Evolutionary conservation across 2,888 invertebrate genomes (phyloP), one percentile per base, ranked within the genome.

Genomic region (Apantesis nais): DNA sequence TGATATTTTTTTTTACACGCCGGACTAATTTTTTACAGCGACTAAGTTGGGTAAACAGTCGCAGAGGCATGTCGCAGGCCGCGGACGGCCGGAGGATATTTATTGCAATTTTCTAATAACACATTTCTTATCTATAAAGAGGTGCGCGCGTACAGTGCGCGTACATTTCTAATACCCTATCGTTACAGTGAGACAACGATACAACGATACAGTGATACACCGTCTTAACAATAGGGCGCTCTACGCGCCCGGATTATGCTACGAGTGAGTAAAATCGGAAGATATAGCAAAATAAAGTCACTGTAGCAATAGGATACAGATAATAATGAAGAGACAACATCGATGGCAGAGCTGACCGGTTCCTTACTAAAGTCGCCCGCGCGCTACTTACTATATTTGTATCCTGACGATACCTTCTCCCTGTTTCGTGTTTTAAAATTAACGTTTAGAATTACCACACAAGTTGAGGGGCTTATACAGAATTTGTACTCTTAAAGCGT

Each of bases 401-500:
- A 86, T 80, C 78, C 77, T 82, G 88, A 90, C 88, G 88, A 88
- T 88, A 90, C 85, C 88, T 85, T 91, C 78, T 81, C 89, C 92
- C 93, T 90, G 91, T 91, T 91, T 86, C 88, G 80, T 85, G 84
- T 90, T 91, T 89, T 90, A 89, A 90, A 90, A 92, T 91, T 92
- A 92, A 92, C 83, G 86, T 91, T 91, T 90, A 92, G 88, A 91
- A 92, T 92, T 92, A 93, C 91, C 92, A 91, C 89, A 90, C 92
- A 89, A 90, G 90, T 91, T 76, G 72, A 92, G 95, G 95, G 96
- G 95, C 96, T 96, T 96, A 96, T 95, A 96, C 95, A 96, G 96
- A 96, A 97, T 97, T 97, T 97, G 97, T 97, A 97, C 97, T 97
- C 96, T 96, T 96, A 81, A 87, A 91, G 91, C 91, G 90, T 93